Base-by-base conservation (phyloP, 53 echinoderm and acorn worm genomes). In the Temnopleurus reevesii region DNA sequence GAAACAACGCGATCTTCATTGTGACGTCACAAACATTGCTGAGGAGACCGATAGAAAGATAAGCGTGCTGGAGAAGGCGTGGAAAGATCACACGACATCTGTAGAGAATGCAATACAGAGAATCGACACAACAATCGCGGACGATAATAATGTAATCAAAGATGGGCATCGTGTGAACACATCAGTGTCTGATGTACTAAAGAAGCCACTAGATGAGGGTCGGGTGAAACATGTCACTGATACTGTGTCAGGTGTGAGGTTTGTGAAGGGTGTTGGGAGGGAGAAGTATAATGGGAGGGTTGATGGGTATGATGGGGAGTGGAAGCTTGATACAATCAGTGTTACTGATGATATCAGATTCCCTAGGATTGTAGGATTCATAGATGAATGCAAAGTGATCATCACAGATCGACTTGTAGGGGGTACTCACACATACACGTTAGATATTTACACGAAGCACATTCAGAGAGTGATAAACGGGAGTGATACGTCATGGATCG, bases 201-300 rank as follows among this genome's bases (percentile, higher is more conserved):
- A 45, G 45, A 77, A 77, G 45, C 43, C 77, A 26, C 43, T 77
- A 24, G 44, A 77, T 77, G 45, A 77, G 77, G 77, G 0, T 45
- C n/a, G n/a, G 77, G 77, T 77, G 24, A 9, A 77, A 45, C 77
- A 45, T 12, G 17, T 63, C 63, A 63, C 63, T 77, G n/a, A 12
- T 45, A 26, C 45, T 8, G 31, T 51, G 3, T 45, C 44, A 53
- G 31, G 30, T 81, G 81, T 81, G 49, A 45, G 53, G 53, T 81
- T 81, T 46, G 31, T 53, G 49, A 51, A 81, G 53, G 53, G 31
- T 81, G 29, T 12, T 45, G 81, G 53, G 53, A 51, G 53, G 2
- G 33, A 31, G 81, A 51, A 51, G 47, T 81, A 53, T 46, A 51
- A 81, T 46, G 54, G 81, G 81, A 81, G 81, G 46, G 31, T 81